Evolutionary conservation across 1,140 invertebrate species (phyloP), one percentile per base, ranked within the genome.

Genomic region (Phortica variegata): DNA sequence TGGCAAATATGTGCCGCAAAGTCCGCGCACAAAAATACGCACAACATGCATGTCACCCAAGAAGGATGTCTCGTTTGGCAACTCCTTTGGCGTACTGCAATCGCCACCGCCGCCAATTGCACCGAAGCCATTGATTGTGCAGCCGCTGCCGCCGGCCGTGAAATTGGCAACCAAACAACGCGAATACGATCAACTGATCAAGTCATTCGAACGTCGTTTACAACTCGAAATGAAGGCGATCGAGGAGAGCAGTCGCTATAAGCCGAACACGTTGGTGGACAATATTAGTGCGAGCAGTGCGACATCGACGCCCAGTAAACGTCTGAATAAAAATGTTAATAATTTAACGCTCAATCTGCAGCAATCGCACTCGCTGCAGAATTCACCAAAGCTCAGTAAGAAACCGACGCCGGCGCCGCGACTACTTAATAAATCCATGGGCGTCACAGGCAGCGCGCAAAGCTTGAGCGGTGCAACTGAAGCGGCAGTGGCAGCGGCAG

Each of bases 351-450:
- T 75, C 5, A 73, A 72, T 43, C 51, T 75, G 3, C 52, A 56
- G 26, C 38, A 42, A 7, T 39, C 45, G 10, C 42, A 43, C 17
- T 53, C 51, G 17, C 15, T 53, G 13, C 51, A 53, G 36, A 53
- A 48, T 19, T 53, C 51, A 12, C 51, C 51, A 1, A 47, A 42
- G 31, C 37, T 34, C 2, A 43, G 36, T 5, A 53, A 50, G 19
- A 54, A 54, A 34, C 52, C 52, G 21, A 47, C 66, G 13, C 70
- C 71, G 12, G 71, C 71, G 19, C 66, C 66, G 1, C 49, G 71
- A 32, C 38, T 23, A 9, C 5, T 84, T 86, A n/a, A 86, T 87
- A 10, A 61, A 69, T 46, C 46, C 60, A 26, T 60, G 68, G 49
- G 57, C 63, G 36, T 19, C 3, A 12, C 36, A 77, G 85, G 32